These are phyloP conservation scores for Drosophila fuyamai DNA, from an alignment of 1,140 invertebrate species.

Conservation along the genomic window DNA sequence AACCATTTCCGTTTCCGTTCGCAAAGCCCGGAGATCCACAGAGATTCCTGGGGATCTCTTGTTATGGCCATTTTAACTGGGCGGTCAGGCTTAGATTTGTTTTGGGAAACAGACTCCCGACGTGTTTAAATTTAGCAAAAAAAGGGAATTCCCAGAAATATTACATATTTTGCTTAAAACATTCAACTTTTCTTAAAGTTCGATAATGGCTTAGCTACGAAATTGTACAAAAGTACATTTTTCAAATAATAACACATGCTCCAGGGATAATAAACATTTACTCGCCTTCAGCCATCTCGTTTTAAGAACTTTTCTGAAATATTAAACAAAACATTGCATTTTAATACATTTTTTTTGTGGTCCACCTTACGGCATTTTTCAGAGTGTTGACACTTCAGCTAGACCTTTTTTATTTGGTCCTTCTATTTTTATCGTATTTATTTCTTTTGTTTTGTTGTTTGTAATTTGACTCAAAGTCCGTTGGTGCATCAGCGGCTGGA, in stretches of 20 bases:
- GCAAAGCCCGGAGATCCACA: constrained; percentile 42
- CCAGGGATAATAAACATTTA: too few relatives aligned
- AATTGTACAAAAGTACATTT: too few relatives aligned
- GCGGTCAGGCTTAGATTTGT: not conserved
- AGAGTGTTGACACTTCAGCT: constrained; percentile 42
- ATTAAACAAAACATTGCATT: too few relatives aligned
- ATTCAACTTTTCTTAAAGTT: too few relatives aligned
- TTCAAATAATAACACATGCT: too few relatives aligned
- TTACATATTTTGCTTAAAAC: too few relatives aligned
- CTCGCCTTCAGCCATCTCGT: too few relatives aligned
- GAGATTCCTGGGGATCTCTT: not conserved
- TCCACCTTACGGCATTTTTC: too few relatives aligned
- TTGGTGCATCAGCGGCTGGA: constrained; percentile 78
- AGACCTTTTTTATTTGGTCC: constrained; percentile 14
- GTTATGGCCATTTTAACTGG: not conserved
- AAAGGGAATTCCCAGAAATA: too few relatives aligned
- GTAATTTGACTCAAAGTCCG: constrained; percentile 66
- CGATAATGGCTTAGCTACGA: too few relatives aligned
- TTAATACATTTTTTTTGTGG: too few relatives aligned
- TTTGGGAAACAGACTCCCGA: not conserved
- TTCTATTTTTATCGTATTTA: constrained; percentile 36
- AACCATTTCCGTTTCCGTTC: constrained; percentile 74
- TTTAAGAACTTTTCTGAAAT: too few relatives aligned
- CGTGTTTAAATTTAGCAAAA: not conserved
- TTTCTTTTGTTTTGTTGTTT: constrained; percentile 24